Conservation (phyloP, 2,888 invertebrate genomes). For the Napeogenes sylphis region DNA sequence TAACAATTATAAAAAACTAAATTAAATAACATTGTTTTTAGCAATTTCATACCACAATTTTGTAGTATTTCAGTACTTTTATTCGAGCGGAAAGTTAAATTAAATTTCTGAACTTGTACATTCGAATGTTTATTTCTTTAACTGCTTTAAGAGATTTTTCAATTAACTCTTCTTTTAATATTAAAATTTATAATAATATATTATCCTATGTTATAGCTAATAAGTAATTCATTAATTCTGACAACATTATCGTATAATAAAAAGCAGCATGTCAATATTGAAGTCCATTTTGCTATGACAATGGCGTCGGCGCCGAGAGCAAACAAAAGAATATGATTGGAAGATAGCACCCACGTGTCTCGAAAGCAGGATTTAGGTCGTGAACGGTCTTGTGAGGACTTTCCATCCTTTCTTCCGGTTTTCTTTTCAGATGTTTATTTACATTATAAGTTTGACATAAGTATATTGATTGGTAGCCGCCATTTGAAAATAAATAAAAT, state of each 20-base stretch:
- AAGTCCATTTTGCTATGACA: conserved; percentile 33
- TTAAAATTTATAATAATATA: conserved; percentile 7
- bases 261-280: conserved; percentile 21
- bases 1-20: too few species aligned
- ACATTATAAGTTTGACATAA: too few species aligned
- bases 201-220: background rate
- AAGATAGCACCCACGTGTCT: conserved; percentile 41
- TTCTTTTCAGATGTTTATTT: too few species aligned
- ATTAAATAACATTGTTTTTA: too few species aligned
- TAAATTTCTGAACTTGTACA: too few species aligned
- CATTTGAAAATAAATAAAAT: too few species aligned
- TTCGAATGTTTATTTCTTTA: background rate
- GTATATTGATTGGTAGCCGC: too few species aligned
- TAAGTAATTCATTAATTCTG: conserved; percentile 5
- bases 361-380: conserved; percentile 33
- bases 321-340: conserved; percentile 71
- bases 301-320: conserved; percentile 48
- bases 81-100: too few species aligned
- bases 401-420: conserved; percentile 8
- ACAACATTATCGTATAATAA: conserved; percentile 14
- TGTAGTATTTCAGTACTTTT: too few species aligned
- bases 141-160: too few species aligned
- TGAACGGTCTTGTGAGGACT: conserved; percentile 15
- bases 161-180: too few species aligned
- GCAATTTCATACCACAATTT: too few species aligned